Evolutionary conservation across 1,140 invertebrate genomes (phyloP), one percentile per base, ranked within the genome.

Genomic region (Drosophila nannoptera): DNA sequence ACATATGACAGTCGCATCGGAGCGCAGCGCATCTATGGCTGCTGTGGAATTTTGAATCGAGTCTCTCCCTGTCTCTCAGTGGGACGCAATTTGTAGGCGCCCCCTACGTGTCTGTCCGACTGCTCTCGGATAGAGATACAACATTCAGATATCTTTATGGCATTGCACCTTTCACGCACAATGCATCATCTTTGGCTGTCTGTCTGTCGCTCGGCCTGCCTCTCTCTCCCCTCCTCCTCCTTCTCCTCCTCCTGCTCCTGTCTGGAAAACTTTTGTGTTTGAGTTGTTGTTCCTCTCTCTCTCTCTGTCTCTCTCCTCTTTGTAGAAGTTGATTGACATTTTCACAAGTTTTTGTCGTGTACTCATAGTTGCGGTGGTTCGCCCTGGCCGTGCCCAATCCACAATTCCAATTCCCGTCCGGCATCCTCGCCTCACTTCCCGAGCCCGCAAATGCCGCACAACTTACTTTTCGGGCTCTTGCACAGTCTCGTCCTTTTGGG

Each of bases 321-420:
- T 77, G 68, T 84, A 64, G 65, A 84, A 80, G 59, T 87, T 87
- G 84, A 87, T 87, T 87, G 84, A 87, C 83, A 87, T 87, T 87
- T 87, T 84, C 76, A 87, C 84, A 87, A 87, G 55, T 87, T 84
- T 87, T 87, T 78, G 82, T 77, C 86, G 65, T 87, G 70, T 55
- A 69, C 62, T 75, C 72, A 52, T 63, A 68, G 61, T 74, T 59
- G 56, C 59, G 52, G 60, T 54, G 54, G 59, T 60, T 60, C 55
- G 43, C 55, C 22, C 22, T 53, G 63, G 58, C 69, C 69, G 54
- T 65, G 55, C 60, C 60, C 66, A 58, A 63, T 42, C 52, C 60
- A 45, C 16, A 8, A n/a, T 29, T 14, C 50, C 49, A 63, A 33
- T 33, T 35, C 45, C 12, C 12, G 6, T 2, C 40, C 40, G n/a